A percentile compares a stretch with the other conserved stretches of the same genome.
Conservation (phyloP, 2,797 vertebrate species). For the Manis crassicaudata region DNA sequence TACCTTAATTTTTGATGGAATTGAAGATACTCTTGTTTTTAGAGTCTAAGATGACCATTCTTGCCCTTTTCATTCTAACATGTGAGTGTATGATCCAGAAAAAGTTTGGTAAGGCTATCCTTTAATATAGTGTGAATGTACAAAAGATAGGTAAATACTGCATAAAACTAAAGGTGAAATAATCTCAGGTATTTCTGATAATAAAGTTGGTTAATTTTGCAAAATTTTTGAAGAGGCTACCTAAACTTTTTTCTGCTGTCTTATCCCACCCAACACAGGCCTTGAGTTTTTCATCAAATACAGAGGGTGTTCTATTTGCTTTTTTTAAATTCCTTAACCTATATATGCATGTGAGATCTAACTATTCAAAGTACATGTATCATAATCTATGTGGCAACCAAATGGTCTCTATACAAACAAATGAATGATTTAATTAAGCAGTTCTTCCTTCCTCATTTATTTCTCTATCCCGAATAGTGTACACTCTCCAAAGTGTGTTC, state of each 20-base stretch:
- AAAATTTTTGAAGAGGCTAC: neutral
- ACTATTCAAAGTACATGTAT: slow-evolving; percentile 45
- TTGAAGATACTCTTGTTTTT: slow-evolving; percentile 55
- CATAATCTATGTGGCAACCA: slow-evolving; percentile 56
- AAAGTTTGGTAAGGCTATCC: slow-evolving; percentile 9
- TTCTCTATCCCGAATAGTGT: slow-evolving; percentile 60
- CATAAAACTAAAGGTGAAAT: slow-evolving; percentile 50
- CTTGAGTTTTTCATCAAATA: slow-evolving; percentile 47
- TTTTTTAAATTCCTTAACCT: slow-evolving; percentile 38
- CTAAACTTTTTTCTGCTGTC: slow-evolving; percentile 53
- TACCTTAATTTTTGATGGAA: slow-evolving; percentile 60
- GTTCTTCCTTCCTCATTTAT: slow-evolving; percentile 53
- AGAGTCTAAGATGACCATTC: slow-evolving; percentile 47
- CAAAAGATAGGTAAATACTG: neutral
- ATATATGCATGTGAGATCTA: neutral
- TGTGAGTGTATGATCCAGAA: slow-evolving; percentile 62
- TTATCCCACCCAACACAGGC: slow-evolving; percentile 64
- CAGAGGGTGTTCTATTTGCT: slow-evolving; percentile 37
- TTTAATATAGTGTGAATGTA: slow-evolving; percentile 32
- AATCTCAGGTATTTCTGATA: slow-evolving; percentile 46
- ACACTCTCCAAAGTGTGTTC: slow-evolving; percentile 42
- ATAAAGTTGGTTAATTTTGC: neutral
- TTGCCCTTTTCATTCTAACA: slow-evolving; percentile 55
- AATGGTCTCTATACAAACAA: slow-evolving; percentile 47
- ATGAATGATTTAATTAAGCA: slow-evolving; percentile 57